phyloP scores from a whole-genome alignment of 2,888 invertebrate species.

The Onthophagus sagittarius region DNA sequence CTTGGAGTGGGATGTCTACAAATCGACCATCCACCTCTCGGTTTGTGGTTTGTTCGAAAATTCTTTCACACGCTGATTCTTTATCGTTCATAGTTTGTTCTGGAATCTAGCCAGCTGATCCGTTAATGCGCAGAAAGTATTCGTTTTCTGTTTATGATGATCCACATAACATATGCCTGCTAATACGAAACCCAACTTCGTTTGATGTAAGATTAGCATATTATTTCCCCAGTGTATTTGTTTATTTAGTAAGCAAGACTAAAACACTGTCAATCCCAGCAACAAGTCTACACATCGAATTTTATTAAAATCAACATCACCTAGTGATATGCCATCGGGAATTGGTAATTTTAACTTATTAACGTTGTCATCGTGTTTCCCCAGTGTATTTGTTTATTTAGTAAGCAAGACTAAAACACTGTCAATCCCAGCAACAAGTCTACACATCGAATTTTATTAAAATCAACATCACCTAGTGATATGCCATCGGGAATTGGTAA shows the following conservation, averaged over 20 bases:
- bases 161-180: too few relatives aligned
- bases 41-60: constrained; percentile 17
- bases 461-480: neutral
- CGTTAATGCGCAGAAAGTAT: too few relatives aligned
- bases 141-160: too few relatives aligned
- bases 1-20: constrained; percentile 25
- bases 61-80: too few relatives aligned
- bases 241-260: too few relatives aligned
- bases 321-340: neutral
- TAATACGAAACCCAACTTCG: too few relatives aligned
- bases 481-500: neutral
- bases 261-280: constrained; percentile 26
- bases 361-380: neutral
- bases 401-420: neutral
- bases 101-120: too few relatives aligned
- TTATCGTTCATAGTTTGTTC: too few relatives aligned
- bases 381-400: neutral
- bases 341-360: neutral
- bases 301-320: neutral
- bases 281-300: constrained; percentile 15
- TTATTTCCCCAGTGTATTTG: too few relatives aligned
- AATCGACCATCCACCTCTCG: constrained; percentile 25
- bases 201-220: too few relatives aligned
- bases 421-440: neutral
- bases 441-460: neutral